Base-by-base conservation (phyloP, 2,888 invertebrate species). In the Yponomeuta plumbellus region DNA sequence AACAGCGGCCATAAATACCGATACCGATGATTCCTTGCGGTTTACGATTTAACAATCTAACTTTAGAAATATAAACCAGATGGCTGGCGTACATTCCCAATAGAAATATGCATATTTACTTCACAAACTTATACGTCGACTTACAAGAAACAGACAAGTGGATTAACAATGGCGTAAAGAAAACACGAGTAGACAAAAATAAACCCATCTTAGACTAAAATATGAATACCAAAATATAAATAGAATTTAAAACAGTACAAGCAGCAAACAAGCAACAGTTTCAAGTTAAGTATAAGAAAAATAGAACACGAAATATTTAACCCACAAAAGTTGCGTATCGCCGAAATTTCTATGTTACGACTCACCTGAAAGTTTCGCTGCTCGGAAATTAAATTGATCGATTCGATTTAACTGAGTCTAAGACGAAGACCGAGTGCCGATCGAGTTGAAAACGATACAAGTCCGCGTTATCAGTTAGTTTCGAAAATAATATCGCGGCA, bases 1-100 rank as follows among this genome's bases (percentile, higher is more conserved):
- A 75, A 75, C 74, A 75, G 75, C 76, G 71, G 79, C 81, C 77
- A 78, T 80, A 80, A 83, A 85, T 83, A 84, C 77, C 78, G 79
- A 81, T 76, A 76, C 76, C 77, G 82, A 82, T 83, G 84, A 84
- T 84, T 84, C 81, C 80, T 80, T 79, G 80, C 80, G 83, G 86
- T 91, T 89, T 87, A 90, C 88, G 87, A 88, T 88, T 88, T 86
- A 85, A 86, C 85, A 87, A 85, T 88, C 90, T 91, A 91, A 91
- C 86, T 90, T 89, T 91, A 91, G 90, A 88, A 79, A 88, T 87
- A 85, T 83, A 86, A 87, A 84, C 90, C 90, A 91, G 90, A 91
- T 91, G 90, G 89, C 91, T 83, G 79, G 83, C 85, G 81, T 84
- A 80, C 81, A 83, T 61, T 66, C 81, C 87, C 83, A 80, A 83